phyloP scores from a whole-genome alignment of 2,888 invertebrate genomes.

The Epirrhoe tristata region DNA sequence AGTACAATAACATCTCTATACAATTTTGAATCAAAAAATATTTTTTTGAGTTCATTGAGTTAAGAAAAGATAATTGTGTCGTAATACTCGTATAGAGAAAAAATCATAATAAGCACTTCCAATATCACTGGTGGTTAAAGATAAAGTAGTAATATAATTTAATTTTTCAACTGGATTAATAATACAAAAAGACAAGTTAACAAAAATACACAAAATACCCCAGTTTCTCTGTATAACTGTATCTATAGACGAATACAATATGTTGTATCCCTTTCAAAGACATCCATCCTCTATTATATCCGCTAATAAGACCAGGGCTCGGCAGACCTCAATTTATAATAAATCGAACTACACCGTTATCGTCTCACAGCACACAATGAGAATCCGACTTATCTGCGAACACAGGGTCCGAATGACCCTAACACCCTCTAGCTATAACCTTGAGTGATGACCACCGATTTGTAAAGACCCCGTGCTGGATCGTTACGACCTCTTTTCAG shows the following conservation, averaged over 20 bases:
- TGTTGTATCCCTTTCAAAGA: conserved; percentile 58
- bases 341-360: conserved; percentile 74
- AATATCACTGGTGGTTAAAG: no score
- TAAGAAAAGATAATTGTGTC: no score
- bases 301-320: conserved; percentile 65
- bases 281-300: conserved; percentile 54
- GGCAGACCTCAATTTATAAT: conserved; percentile 72
- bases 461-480: conserved; percentile 75
- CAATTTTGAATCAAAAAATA: not conserved
- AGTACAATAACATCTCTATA: not conserved
- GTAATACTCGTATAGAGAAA: no score
- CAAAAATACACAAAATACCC: conserved; percentile 12
- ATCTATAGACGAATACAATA: conserved; percentile 52
- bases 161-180: not conserved
- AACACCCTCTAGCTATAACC: conserved; percentile 70
- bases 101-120: no score
- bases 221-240: conserved; percentile 25
- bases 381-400: conserved; percentile 73
- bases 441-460: conserved; percentile 82
- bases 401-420: conserved; percentile 58
- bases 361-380: conserved; percentile 72
- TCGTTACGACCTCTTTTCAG: conserved; percentile 80
- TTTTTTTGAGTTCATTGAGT: not conserved
- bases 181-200: not conserved
- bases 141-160: no score